Conservation (phyloP, 1,140 invertebrate genomes). For the Hetaerina americana region DNA sequence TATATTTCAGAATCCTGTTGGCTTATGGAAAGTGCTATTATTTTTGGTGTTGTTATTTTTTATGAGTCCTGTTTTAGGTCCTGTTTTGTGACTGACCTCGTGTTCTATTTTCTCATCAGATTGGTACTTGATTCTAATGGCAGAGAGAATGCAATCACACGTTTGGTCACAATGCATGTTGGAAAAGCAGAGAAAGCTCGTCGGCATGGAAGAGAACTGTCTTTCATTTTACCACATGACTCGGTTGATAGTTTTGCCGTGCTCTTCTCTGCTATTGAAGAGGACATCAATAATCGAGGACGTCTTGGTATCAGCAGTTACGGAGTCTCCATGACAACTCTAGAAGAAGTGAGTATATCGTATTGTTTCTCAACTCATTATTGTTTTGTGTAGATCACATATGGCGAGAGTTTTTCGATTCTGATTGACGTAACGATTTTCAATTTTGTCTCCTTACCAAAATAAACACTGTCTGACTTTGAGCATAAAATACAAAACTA, state of each 20-base stretch:
- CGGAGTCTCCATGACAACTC: slow-evolving; percentile 84
- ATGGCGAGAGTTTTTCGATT: no score
- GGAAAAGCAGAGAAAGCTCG: slow-evolving; percentile 53
- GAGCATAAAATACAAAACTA: no score
- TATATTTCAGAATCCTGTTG: no score
- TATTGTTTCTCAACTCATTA: not conserved
- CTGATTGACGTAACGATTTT: no score
- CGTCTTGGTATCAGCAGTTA: slow-evolving; percentile 67
- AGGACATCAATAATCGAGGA: slow-evolving; percentile 49
- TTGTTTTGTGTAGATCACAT: no score
- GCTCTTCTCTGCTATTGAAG: slow-evolving; percentile 59
- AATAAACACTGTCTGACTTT: no score
- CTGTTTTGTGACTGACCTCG: no score
- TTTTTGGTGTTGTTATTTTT: no score
- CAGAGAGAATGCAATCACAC: slow-evolving; percentile 42
- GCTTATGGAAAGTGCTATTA: no score
- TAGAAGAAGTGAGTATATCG: slow-evolving; percentile 60
- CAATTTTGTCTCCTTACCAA: no score
- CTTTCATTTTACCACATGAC: slow-evolving; percentile 61
- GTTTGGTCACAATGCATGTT: slow-evolving; percentile 49
- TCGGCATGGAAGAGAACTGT: slow-evolving; percentile 56
- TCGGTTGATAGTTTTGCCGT: slow-evolving; percentile 56
- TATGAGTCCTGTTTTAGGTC: no score
- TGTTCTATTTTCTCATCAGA: slow-evolving; percentile 20
- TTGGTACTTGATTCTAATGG: slow-evolving; percentile 39